Base-by-base conservation (phyloP, 2,113 vertebrate species). In the Damaliscus lunatus region DNA sequence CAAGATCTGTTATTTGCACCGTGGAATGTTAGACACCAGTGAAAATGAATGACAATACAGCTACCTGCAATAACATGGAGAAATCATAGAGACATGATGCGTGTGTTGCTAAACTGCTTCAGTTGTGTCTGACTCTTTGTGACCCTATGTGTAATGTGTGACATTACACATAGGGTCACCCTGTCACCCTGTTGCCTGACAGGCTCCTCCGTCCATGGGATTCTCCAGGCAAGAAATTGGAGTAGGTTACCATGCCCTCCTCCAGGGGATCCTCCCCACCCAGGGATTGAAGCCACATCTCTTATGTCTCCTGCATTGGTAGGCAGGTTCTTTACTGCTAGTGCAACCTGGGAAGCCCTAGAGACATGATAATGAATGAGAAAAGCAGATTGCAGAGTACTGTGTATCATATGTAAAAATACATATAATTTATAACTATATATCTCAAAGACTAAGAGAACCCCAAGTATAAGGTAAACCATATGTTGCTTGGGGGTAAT, bases 361-460 rank as follows among this genome's bases (percentile, higher is more conserved):
- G 89, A 36, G 83, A 83, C 13, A 3, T 36, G 21, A 7, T 36
- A 57, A 27, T 10, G 53, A 71, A 48, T 62, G 31, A 80, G 64
- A 36, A 67, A 52, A 53, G 40, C 71, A 67, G 64, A 14, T 11
- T 71, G 6, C 25, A 57, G 77, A 74, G 62, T 17, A 43, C 23
- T 64, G 10, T 36, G 14, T 55, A 43, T 14, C 27, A 29, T 53
- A 46, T 46, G 14, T 52, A 80, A 71, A 80, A 80, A 48, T 48
- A 80, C 4, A 17, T 31, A 50, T 31, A 80, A 50, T 80, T 50
- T 80, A 80, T 50, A 10, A 17, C 31, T 67, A n/a, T 67, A 36
- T 17, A 80, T 31, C 57, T 57, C 36, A 96, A 71, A 89, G 88
- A 46, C 21, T 55, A 62, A 88, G 29, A 78, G 23, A 46, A 57